Base-by-base conservation (phyloP, 2,797 vertebrate genomes). In the Falco berigora region DNA sequence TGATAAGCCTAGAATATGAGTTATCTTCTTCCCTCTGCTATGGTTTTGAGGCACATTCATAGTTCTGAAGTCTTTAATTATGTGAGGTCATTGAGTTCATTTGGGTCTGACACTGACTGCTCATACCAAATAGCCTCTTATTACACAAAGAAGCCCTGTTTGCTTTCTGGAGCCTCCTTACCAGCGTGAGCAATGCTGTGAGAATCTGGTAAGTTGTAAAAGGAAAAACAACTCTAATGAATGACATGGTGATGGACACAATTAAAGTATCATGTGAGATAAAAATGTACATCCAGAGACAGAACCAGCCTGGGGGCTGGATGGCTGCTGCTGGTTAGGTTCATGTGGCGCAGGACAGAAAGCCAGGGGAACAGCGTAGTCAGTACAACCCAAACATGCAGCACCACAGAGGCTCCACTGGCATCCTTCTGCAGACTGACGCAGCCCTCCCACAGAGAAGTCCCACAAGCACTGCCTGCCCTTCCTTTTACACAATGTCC, bases 21-120 rank as follows among this genome's bases (percentile, higher is more conserved):
- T 38, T 66, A 52, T 67, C 61, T 68, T 82, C 67, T 90, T 79
- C 72, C 27, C 61, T 73, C 71, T 92, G 56, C 25, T 61, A 15
- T 36, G 19, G 19, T 94, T 96, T 94, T 92, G 73, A 89, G 83
- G 67, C 53, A 50, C 19, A 76, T 49, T 53, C 49, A 28, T 46
- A 46, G 59, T 72, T 92, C 52, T 69, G 36, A 76, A 91, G 59
- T 59, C 71, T 96, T 73, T 93, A 93, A 86, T 93, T 95, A 95
- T 42, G 46, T 1, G 3, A 82, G 64, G 92, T 79, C 74, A 77
- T 28, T n/a, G 81, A 95, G 74, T 92, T 95, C 90, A 83, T 25
- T 74, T 44, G 63, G 52, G 80, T 84, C 77, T 94, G 77, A 92
- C 59, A 55, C 42, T 83, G 73, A 50, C n/a, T 61, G n/a, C 22